A percentile compares a stretch with the other conserved stretches of the same genome.
These are phyloP conservation scores for Ptychobarbus kaznakovi DNA, from an alignment of 2,797 vertebrate species.

Conservation along the genomic window DNA sequence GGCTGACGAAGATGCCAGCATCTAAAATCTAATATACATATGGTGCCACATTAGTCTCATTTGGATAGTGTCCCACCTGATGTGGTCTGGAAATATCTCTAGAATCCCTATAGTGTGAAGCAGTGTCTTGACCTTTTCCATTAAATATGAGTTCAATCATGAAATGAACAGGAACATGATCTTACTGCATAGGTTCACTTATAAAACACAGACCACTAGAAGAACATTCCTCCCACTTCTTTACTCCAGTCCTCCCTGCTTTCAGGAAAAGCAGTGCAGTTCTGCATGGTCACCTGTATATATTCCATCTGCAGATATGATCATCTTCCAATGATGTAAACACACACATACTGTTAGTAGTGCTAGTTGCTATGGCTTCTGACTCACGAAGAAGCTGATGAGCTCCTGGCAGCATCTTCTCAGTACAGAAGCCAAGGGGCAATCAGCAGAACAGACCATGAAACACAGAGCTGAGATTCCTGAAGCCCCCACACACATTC, in stretches of 20 bases:
- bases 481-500: background rate
- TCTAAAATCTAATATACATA: background rate
- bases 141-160: background rate
- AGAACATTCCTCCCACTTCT: constrained; percentile 36
- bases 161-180: background rate
- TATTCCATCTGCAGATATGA: constrained; percentile 41
- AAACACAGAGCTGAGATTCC: constrained; percentile 20
- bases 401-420: constrained; percentile 59
- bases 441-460: constrained; percentile 41
- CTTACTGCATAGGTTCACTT: background rate
- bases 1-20: background rate
- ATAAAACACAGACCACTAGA: background rate
- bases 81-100: background rate
- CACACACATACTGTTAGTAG: constrained; percentile 16
- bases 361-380: constrained; percentile 9
- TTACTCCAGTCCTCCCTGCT: constrained; percentile 48
- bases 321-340: constrained; percentile 2
- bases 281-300: constrained; percentile 50
- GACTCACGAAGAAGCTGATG: constrained; percentile 69
- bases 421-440: constrained; percentile 52
- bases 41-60: background rate
- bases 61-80: background rate
- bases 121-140: background rate
- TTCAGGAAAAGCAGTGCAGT: constrained; percentile 46
- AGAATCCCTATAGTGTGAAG: background rate